phyloP scores from a whole-genome alignment of 2,888 invertebrate species.

The Phlogophora meticulosa region DNA sequence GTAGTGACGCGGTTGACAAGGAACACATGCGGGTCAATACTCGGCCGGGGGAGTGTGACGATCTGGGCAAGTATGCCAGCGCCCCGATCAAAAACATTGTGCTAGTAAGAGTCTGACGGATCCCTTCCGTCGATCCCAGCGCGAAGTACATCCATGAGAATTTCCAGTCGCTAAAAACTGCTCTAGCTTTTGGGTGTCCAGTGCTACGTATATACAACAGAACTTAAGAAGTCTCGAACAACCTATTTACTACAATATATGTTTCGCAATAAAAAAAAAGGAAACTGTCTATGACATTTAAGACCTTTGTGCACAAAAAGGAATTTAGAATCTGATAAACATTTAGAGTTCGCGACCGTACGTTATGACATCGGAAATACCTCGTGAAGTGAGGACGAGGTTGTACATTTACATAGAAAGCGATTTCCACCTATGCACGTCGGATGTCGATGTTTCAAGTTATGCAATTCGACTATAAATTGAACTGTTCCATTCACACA shows the following conservation, averaged over 20 bases:
- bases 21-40: too few relatives aligned
- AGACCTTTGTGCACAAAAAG: background rate
- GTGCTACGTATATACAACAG: too few relatives aligned
- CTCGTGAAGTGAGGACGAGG: conserved; percentile 3
- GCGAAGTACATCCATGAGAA: too few relatives aligned
- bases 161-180: too few relatives aligned
- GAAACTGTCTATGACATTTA: background rate
- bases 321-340: background rate
- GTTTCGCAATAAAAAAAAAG: too few relatives aligned
- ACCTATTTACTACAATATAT: background rate
- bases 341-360: background rate
- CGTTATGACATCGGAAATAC: conserved; percentile 10
- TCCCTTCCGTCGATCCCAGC: too few relatives aligned
- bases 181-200: too few relatives aligned
- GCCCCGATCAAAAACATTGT: background rate
- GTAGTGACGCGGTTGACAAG: too few relatives aligned
- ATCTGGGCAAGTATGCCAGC: too few relatives aligned
- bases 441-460: conserved; percentile 6
- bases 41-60: too few relatives aligned
- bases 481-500: conserved; percentile 16
- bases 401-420: conserved; percentile 35
- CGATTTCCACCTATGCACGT: conserved; percentile 20
- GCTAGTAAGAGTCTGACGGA: too few relatives aligned
- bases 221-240: too few relatives aligned
- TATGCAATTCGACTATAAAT: conserved; percentile 24